phyloP scores from a whole-genome alignment of 1,140 invertebrate genomes.

The Sitobion miscanthi region DNA sequence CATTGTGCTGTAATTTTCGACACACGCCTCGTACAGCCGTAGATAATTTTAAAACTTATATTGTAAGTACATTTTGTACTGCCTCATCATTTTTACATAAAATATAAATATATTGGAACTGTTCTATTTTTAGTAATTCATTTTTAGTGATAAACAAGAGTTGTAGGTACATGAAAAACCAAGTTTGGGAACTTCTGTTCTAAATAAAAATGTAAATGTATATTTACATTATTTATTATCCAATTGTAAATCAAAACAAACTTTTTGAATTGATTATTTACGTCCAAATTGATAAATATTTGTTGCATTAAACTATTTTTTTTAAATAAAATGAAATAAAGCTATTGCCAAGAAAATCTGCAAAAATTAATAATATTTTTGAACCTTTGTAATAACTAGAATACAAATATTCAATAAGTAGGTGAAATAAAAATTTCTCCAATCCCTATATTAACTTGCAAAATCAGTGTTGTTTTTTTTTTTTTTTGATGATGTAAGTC shows the following conservation, averaged over 20 bases:
- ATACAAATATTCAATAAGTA: neutral
- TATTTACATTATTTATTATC: no score
- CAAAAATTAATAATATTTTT: neutral
- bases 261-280: neutral
- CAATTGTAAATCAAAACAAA: neutral
- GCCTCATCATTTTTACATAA: neutral
- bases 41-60: neutral
- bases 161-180: neutral
- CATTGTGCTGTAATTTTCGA: no score
- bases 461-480: neutral
- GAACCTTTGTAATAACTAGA: neutral
- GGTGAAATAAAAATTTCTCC: neutral
- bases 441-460: neutral
- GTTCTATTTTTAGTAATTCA: neutral
- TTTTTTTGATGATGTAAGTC: neutral
- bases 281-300: neutral
- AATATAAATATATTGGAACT: neutral
- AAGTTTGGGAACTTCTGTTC: neutral
- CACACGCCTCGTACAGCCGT: neutral
- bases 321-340: neutral
- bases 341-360: neutral
- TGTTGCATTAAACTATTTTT: neutral
- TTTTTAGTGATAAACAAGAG: neutral
- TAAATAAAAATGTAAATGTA: no score
- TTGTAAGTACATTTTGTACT: neutral